Conservation (phyloP, 2,113 vertebrate genomes). For the Aegotheles bennettii region DNA sequence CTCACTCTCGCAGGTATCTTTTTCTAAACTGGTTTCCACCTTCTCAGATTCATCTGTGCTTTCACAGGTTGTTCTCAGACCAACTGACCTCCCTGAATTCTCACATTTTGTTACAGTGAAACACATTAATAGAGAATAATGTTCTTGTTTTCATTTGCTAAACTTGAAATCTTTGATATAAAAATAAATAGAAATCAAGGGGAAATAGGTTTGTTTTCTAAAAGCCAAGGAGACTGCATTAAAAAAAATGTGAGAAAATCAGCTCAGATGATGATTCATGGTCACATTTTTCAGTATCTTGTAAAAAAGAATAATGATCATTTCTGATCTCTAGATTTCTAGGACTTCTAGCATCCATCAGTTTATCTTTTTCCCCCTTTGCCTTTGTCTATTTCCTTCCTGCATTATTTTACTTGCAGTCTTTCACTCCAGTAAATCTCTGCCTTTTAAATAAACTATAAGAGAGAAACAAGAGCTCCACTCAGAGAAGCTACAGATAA, state of each 20-base stretch:
- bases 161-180: not conserved
- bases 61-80: not conserved
- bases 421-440: not conserved
- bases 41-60: not conserved
- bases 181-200: not conserved
- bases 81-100: not conserved
- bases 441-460: not conserved
- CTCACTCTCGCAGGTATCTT: not conserved
- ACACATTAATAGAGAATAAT: not conserved
- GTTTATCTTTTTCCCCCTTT: not conserved
- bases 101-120: not conserved
- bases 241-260: slow-evolving; percentile 16
- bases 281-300: slow-evolving; percentile 61
- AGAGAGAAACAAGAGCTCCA: not conserved
- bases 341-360: not conserved
- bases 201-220: slow-evolving; percentile 26
- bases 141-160: slow-evolving; percentile 41
- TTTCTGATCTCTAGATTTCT: slow-evolving; percentile 41
- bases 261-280: slow-evolving; percentile 59
- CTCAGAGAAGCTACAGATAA: slow-evolving; percentile 20
- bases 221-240: slow-evolving; percentile 1
- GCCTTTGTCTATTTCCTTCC: not conserved
- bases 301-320: slow-evolving; percentile 9
- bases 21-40: not conserved
- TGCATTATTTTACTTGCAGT: not conserved